A percentile compares a stretch with the other conserved stretches of the same genome.
phyloP scores from a whole-genome alignment of 2,113 vertebrate genomes.

The Ceratotherium simum region DNA sequence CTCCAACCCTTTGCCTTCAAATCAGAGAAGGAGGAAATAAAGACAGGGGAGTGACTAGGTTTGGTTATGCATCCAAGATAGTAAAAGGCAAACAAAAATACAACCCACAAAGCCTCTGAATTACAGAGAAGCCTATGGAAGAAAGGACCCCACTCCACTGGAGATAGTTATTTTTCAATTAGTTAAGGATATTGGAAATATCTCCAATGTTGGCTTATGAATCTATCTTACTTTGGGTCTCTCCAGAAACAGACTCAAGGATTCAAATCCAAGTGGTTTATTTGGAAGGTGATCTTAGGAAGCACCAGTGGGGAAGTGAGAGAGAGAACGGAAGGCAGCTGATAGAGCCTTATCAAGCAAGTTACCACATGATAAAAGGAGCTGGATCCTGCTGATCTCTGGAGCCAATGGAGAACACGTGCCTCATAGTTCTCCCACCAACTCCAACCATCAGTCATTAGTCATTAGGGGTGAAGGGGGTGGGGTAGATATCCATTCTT shows the following conservation, averaged over 20 bases:
- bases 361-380: background rate
- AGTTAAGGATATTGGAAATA: background rate
- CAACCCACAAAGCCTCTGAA: background rate
- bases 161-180: background rate
- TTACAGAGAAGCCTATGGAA: background rate
- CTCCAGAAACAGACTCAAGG: background rate
- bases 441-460: background rate
- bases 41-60: background rate
- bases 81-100: background rate
- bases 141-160: background rate
- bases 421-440: background rate
- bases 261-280: background rate
- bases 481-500: background rate
- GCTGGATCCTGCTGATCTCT: background rate
- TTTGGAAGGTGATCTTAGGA: background rate
- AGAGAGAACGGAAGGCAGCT: background rate
- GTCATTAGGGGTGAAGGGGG: rapidly evolving
- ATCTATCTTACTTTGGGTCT: background rate
- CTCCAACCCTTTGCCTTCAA: background rate
- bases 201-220: background rate
- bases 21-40: conserved; percentile 27
- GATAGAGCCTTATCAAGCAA: background rate
- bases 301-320: background rate
- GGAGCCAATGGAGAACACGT: background rate
- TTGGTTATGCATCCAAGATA: background rate